Conservation (phyloP, 1,140 invertebrate species). For the Heliconius congener region DNA sequence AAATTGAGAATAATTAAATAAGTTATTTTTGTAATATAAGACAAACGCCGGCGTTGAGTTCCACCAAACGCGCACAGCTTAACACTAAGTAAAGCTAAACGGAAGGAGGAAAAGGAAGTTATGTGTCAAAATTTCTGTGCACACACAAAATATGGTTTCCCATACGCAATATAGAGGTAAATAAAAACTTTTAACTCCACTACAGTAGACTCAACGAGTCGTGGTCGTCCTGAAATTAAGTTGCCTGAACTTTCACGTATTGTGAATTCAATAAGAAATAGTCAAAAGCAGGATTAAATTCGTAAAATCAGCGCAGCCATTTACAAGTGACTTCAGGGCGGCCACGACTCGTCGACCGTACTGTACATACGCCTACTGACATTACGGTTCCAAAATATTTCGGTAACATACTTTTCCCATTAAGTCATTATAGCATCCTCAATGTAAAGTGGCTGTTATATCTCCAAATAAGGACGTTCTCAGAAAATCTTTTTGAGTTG, state of each 20-base stretch:
- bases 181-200: not conserved
- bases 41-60: no score
- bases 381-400: not conserved
- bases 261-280: no score
- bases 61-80: no score
- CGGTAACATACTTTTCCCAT: not conserved
- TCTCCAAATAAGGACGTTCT: not conserved
- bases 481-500: not conserved
- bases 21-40: no score
- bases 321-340: no score
- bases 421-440: not conserved
- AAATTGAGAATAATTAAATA: no score
- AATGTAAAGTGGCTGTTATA: not conserved
- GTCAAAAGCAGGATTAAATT: no score
- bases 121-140: not conserved
- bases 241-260: no score
- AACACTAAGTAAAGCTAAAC: not conserved
- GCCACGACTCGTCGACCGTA: no score
- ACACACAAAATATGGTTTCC: not conserved
- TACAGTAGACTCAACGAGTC: not conserved
- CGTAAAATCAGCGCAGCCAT: no score
- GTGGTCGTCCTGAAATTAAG: no score
- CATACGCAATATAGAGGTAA: not conserved
- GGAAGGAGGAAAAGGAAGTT: not conserved
- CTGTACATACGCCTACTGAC: not conserved